A percentile compares a stretch with the other conserved stretches of the same genome.
Conservation (phyloP, 2,888 invertebrate species). For the Chrysina gloriosa region DNA sequence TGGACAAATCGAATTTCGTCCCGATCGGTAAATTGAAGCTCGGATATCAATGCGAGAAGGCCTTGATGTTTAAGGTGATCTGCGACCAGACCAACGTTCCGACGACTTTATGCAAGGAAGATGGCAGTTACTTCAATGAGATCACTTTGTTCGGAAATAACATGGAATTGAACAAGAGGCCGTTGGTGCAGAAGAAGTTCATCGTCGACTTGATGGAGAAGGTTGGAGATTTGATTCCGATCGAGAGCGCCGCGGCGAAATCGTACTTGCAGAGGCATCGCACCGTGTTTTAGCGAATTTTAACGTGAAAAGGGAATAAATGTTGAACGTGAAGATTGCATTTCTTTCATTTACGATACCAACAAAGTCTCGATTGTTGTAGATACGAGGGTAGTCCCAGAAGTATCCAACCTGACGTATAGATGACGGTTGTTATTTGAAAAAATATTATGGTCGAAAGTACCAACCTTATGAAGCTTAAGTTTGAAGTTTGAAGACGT, state of each 20-base stretch:
- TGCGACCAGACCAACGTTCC: constrained; percentile 66
- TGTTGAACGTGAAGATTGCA: background rate
- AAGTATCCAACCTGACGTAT: too few species aligned
- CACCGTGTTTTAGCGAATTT: background rate
- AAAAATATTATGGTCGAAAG: too few species aligned
- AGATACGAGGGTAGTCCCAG: too few species aligned
- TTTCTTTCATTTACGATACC: too few species aligned
- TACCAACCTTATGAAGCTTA: too few species aligned
- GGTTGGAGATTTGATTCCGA: constrained; percentile 63
- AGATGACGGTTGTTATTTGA: too few species aligned
- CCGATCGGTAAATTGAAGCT: constrained; percentile 64
- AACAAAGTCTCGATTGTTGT: too few species aligned
- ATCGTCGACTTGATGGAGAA: constrained; percentile 65
- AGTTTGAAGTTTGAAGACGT: too few species aligned
- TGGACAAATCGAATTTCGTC: constrained; percentile 59
- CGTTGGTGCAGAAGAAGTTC: constrained; percentile 49
- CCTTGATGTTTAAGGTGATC: constrained; percentile 65
- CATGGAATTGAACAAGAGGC: constrained; percentile 46
- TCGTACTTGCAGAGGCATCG: background rate
- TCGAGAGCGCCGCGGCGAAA: background rate
- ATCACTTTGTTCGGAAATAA: constrained; percentile 57
- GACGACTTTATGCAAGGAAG: constrained; percentile 62
- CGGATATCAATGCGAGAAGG: constrained; percentile 66
- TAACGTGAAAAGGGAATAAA: background rate
- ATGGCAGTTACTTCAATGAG: constrained; percentile 39